Evolutionary conservation across 2,797 vertebrate genomes (phyloP), one percentile per base, ranked within the genome.

Genomic region (Catostomus latipinnis): DNA sequence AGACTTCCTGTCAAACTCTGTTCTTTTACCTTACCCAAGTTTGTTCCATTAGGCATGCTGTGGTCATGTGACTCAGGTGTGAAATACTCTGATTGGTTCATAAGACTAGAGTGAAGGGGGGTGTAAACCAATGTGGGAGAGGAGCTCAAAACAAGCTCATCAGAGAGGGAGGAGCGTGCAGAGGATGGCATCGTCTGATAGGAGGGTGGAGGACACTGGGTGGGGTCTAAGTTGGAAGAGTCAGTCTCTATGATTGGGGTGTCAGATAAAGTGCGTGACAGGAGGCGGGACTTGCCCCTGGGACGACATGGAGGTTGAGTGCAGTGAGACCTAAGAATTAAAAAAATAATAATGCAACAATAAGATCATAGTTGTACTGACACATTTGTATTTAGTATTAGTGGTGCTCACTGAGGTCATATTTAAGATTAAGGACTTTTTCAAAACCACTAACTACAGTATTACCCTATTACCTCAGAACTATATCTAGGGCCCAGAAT

Each of bases 181-280:
- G 87, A 90, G 62, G 72, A 76, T 6, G 85, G 79, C 11, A 9
- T 61, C 1, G 87, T 89, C 81, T 88, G 83, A 62, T 54, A 74
- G 58, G 79, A 68, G 8, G 22, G 9, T 4, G 60, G 74, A 13
- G 83, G 77, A n/a, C 74, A 77, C 68, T 75, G 84, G 22, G 83
- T 54, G 0, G 82, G 76, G 12, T 86, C 79, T 0, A 84, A 67
- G 54, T 85, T 80, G 4, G 84, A 85, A 0, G 71, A 72, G 1
- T 90, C 88, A 0, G 87, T 88, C 8, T 92, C 90, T 9, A 82
- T 62, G 45, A 88, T 88, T 1, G 84, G 86, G 0, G 86, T 90
- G 89, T 94, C 92, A 0, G 93, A 95, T 62, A 94, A 85, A 0
- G 93, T 94, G 78, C 93, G 90, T 6, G 94, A 95, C 62, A 94